Base-by-base conservation (phyloP, 92 coral and sea anemone species). In the Micromussa lordhowensis region DNA sequence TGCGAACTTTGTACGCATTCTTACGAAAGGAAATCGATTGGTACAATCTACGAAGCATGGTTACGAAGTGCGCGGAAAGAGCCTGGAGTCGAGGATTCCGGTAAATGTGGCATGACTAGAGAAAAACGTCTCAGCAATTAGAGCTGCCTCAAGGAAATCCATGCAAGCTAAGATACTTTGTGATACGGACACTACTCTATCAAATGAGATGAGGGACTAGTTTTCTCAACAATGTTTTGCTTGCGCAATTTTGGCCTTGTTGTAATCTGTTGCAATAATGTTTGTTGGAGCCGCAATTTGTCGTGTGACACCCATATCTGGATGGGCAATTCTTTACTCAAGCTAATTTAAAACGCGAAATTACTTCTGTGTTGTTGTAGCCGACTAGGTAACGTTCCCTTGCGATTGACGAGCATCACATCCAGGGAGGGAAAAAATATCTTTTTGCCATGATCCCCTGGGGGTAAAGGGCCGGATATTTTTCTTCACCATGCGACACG, bases 11-110 rank as follows among this genome's bases (percentile, higher is more conserved):
- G 66, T 69, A 32, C 32, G 92, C 79, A 6, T 51, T 40, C 59
- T 66, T 88, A 57, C 89, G 94, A 44, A 1, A 3, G 34, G 90
- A 88, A 54, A 85, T 92, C 86, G 84, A 92, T 78, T 92, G 94
- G 94, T 85, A 51, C 90, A 92, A 92, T 75, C 32, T 92, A 36
- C 68, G 94, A 54, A 88, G 87, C 92, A 89, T 88, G 87, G 84
- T 92, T 14, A 84, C 92, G 13, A 92, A 85, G 69, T 92, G 94
- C 57, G 94, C 94, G 12, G 94, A 92, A 81, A 84, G 92, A 53
- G 94, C 94, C 17, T 90, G 90, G 79, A 32, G 89, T 66, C 94
- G 70, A 61, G 92, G 94, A 71, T 91, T 72, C 79, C 78, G 88
- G 85, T 96, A 96, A 22, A 36, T 30, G 66, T 11, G 12, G 54